These are phyloP conservation scores for Nomada flava DNA, from an alignment of 2,888 invertebrate species.

Conservation along the genomic window DNA sequence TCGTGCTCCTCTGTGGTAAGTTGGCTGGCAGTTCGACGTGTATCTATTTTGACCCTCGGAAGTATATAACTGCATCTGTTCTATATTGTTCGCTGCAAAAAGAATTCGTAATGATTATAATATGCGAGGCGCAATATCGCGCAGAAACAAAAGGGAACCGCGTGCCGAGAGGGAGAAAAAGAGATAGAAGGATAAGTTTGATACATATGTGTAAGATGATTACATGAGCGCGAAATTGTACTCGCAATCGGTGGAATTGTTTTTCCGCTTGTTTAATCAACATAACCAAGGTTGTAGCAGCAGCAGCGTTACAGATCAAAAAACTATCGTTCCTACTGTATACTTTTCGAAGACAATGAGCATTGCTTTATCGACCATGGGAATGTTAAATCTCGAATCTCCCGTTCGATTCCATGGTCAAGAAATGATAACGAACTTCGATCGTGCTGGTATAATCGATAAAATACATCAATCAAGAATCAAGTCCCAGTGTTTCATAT, in stretches of 20 bases:
- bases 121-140: not conserved
- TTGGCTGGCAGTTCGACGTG: not conserved
- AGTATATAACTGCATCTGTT: not conserved
- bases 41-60: not conserved
- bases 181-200: not conserved
- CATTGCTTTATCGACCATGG: conserved; percentile 1
- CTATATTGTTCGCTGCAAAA: not conserved
- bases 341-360: not conserved
- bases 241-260: not conserved
- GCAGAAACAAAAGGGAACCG: not conserved
- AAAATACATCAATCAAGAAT: not conserved
- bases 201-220: conserved; percentile 2
- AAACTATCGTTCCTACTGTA: not conserved
- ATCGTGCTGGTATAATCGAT: conserved; percentile 31
- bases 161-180: not conserved
- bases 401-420: conserved; percentile 22
- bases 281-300: not conserved
- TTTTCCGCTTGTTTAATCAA: not conserved
- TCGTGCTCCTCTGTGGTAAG: conserved; percentile 55
- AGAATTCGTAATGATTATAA: not conserved
- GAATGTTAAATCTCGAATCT: conserved; percentile 7
- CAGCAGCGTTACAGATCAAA: not conserved
- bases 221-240: conserved; percentile 10
- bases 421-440: conserved; percentile 27
- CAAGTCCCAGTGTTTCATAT: not conserved